Evolutionary conservation across 30 jellyfish, hydroid and myxozoan species (phyloP), one percentile per base, ranked within the genome.

Genomic region (Catostylus mosaicus): DNA sequence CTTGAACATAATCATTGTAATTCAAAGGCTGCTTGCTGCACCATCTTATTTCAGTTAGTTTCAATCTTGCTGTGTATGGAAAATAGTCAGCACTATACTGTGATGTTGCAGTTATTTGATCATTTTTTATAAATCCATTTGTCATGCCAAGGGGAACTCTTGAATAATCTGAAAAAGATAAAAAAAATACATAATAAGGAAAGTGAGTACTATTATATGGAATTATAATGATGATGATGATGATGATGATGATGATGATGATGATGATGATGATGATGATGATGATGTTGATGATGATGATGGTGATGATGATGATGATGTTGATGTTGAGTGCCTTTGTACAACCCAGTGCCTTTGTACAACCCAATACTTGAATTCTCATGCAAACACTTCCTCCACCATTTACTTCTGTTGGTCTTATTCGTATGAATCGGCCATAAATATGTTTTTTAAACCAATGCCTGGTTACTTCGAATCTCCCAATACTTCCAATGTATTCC

Each of bases 101-200:
- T 14, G 43, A 32, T 6, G 16, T 2, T 32, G 85, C 85, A 1
- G 74, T 10, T 1, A 50, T 51, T 23, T 45, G 85, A 74, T 74
- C 52, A 18, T 19, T 51, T 27, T 31, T n/a, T 3, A 74, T 46
- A 34, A 10, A 74, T 36, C 85, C 85, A 74, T 35, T 74, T 30
- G 24, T 54, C 75, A 74, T 51, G n/a, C 85, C 85, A 74, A 74
- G 85, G 26, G 85, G 85, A 27, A 74, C 34, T 32, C 85, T 74
- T n/a, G n/a, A n/a, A n/a, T n/a, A n/a, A n/a, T n/a, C n/a, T n/a
- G n/a, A n/a, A n/a, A n/a, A n/a, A n/a, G n/a, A n/a, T n/a, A n/a
- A n/a, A n/a, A n/a, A n/a, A n/a, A n/a, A n/a, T n/a, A n/a, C n/a
- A n/a, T n/a, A n/a, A n/a, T n/a, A n/a, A n/a, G n/a, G n/a, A n/a